Conservation (phyloP, 2,888 invertebrate species). For the Ceraclea dissimilis region DNA sequence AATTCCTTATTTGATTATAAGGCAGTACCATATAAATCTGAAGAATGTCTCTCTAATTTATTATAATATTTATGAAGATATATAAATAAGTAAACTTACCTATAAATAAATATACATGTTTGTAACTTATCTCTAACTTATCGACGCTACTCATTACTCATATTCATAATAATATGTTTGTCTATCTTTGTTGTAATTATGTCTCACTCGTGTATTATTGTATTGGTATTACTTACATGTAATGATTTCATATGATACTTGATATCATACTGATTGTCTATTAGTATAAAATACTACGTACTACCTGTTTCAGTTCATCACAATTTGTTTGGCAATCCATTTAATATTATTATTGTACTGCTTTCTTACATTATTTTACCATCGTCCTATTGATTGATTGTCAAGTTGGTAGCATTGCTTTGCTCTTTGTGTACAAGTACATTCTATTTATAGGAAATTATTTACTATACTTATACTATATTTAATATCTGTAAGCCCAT, state of each 20-base stretch:
- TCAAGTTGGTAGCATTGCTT: slow-evolving; percentile 25
- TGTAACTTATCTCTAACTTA: slow-evolving; percentile 22
- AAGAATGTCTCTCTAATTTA: slow-evolving; percentile 26
- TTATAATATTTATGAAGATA: slow-evolving; percentile 17
- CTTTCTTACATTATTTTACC: slow-evolving; percentile 18
- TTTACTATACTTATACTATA: slow-evolving; percentile 8
- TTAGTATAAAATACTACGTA: too few relatives aligned
- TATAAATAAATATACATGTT: too few relatives aligned
- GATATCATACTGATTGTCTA: slow-evolving; percentile 16
- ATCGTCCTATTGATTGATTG: slow-evolving; percentile 21
- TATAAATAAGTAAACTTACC: slow-evolving; percentile 16
- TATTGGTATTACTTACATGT: background rate
- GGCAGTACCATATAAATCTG: slow-evolving; percentile 24
- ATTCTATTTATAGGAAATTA: slow-evolving; percentile 15
- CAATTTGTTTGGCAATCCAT: slow-evolving; percentile 10
- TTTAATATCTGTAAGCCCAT: background rate
- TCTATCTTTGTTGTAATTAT: slow-evolving; percentile 26
- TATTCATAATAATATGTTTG: slow-evolving; percentile 23
- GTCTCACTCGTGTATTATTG: slow-evolving; percentile 25
- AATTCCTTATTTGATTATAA: slow-evolving; percentile 25
- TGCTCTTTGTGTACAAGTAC: slow-evolving; percentile 18
- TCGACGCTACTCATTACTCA: background rate
- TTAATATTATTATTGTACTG: slow-evolving; percentile 16
- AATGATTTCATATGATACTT: slow-evolving; percentile 19
- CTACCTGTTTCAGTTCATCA: too few relatives aligned